Evolutionary conservation across 2,888 invertebrate genomes (phyloP).

Genomic region (Dorcus hopei): DNA sequence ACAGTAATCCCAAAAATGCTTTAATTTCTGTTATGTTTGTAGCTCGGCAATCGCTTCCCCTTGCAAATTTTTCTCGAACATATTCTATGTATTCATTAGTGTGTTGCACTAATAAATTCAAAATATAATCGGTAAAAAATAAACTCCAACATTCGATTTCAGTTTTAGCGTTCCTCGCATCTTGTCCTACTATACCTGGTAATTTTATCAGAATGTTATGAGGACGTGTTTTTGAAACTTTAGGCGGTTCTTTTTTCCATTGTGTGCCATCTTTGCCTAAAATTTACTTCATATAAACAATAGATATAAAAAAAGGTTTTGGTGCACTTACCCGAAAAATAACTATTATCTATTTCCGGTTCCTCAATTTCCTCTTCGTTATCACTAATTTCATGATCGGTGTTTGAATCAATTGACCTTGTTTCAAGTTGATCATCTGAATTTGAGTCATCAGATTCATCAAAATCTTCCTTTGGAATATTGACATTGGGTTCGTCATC

Average conservation of each 20-base stretch:
- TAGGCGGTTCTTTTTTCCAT: conserved; percentile 14
- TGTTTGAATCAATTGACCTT: background rate
- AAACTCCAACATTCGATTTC: conserved; percentile 15
- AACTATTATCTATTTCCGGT: background rate
- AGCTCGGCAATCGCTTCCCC: conserved; percentile 18
- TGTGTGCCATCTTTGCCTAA: conserved; percentile 4
- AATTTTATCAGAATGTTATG: conserved; percentile 17
- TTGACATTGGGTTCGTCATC: background rate
- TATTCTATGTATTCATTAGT: conserved; percentile 30
- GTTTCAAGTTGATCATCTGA: background rate
- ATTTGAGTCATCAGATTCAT: background rate
- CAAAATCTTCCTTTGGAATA: background rate
- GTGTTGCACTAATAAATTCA: conserved; percentile 15
- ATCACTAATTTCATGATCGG: conserved; percentile 1
- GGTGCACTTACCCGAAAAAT: background rate
- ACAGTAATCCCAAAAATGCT: conserved; percentile 29
- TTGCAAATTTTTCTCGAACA: conserved; percentile 20
- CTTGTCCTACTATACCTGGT: conserved; percentile 11
- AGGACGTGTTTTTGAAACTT: conserved; percentile 9
- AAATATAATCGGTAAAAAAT: conserved; percentile 9
- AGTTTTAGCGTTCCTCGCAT: conserved; percentile 13
- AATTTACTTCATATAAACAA: background rate
- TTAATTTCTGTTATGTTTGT: conserved; percentile 27
- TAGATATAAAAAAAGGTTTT: background rate
- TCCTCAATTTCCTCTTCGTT: background rate